phyloP scores from a whole-genome alignment of 1,140 invertebrate species.

The Drosophila suzukii region DNA sequence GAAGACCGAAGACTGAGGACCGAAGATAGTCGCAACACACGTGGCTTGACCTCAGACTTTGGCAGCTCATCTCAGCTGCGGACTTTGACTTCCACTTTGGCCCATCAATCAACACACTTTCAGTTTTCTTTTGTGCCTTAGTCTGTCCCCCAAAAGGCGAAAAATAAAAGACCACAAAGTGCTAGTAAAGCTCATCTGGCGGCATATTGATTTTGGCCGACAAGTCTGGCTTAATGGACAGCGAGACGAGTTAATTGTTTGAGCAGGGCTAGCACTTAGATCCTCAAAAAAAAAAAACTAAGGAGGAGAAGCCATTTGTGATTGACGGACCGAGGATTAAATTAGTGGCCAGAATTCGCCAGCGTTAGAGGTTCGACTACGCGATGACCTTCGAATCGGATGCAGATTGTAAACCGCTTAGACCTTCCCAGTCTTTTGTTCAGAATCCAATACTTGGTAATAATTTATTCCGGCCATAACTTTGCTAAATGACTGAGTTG shows the following conservation, averaged over 20 bases:
- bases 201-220: slow-evolving; percentile 59
- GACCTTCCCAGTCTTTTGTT: slow-evolving; percentile 4
- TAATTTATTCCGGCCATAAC: slow-evolving; percentile 13
- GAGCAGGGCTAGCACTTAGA: slow-evolving; percentile 53
- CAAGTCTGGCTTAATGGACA: slow-evolving; percentile 61
- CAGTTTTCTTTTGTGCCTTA: slow-evolving; percentile 56
- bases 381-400: background rate
- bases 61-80: slow-evolving; percentile 24
- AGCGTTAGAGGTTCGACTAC: background rate
- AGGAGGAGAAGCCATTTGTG: slow-evolving; percentile 51
- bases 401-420: background rate
- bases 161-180: slow-evolving; percentile 40
- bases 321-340: slow-evolving; percentile 38
- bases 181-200: slow-evolving; percentile 41
- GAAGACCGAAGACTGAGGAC: background rate
- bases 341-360: slow-evolving; percentile 3
- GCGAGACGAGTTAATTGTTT: slow-evolving; percentile 79
- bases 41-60: slow-evolving; percentile 62
- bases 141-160: slow-evolving; percentile 1
- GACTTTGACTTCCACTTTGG: slow-evolving; percentile 56
- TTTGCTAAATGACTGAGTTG: background rate
- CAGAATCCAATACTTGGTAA: slow-evolving; percentile 3
- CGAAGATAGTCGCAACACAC: slow-evolving; percentile 15
- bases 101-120: slow-evolving; percentile 84
- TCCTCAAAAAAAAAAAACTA: slow-evolving; percentile 3